Percentiles rank a stretch among this genome's conserved stretches.
These are phyloP conservation scores for Solenopsis invicta DNA, from an alignment of 1,140 invertebrate species.

Conservation along the genomic window DNA sequence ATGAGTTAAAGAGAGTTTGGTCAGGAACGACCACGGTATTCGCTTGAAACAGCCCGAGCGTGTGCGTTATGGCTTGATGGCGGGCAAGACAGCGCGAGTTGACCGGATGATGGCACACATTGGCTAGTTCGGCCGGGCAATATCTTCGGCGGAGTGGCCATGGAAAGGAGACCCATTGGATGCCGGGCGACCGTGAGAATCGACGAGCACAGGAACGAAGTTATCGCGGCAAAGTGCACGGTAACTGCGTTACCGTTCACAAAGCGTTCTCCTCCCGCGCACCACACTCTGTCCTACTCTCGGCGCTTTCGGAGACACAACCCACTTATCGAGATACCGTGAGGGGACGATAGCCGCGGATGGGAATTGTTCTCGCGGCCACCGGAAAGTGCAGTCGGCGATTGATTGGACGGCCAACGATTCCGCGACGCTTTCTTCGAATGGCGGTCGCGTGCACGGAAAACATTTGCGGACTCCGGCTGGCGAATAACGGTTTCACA, in stretches of 20 bases:
- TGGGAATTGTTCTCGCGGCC: constrained; percentile 65
- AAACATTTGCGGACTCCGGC: constrained; percentile 52
- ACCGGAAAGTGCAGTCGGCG: constrained; percentile 33
- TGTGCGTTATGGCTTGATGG: constrained; percentile 57
- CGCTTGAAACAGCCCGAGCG: constrained; percentile 23
- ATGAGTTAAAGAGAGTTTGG: constrained; percentile 33
- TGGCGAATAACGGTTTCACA: not conserved
- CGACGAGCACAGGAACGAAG: constrained; percentile 78
- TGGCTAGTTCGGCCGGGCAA: constrained; percentile 58
- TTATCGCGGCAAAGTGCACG: constrained; percentile 86
- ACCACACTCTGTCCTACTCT: constrained; percentile 63
- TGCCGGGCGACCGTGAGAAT: constrained; percentile 57
- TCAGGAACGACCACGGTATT: constrained; percentile 1
- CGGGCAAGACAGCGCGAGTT: constrained; percentile 40
- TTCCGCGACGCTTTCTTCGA: constrained; percentile 36
- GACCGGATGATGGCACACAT: constrained; percentile 54
- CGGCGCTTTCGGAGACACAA: constrained; percentile 53
- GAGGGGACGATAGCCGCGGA: constrained; percentile 43
- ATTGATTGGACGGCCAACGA: constrained; percentile 64
- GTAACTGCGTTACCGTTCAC: constrained; percentile 85
- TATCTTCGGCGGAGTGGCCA: constrained; percentile 59
- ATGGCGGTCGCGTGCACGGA: constrained; percentile 56
- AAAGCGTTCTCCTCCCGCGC: constrained; percentile 77
- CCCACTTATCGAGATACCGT: constrained; percentile 40
- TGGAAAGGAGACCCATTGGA: constrained; percentile 67